These are phyloP conservation scores for Pteropus rufus DNA, from an alignment of 2,797 vertebrate genomes.

Conservation along the genomic window DNA sequence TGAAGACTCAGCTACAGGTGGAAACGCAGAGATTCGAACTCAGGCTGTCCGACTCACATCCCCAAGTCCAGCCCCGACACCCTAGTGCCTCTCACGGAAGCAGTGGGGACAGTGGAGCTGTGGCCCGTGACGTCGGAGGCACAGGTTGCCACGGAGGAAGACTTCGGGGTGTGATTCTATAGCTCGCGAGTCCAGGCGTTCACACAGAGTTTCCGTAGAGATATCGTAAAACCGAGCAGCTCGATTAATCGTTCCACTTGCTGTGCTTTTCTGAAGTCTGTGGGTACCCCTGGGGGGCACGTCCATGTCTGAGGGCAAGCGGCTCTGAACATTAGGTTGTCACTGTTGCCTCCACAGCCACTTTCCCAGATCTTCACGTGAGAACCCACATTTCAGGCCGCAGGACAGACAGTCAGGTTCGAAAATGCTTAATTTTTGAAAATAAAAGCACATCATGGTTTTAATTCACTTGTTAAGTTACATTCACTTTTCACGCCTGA, in stretches of 20 bases:
- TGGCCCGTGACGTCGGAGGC: neutral
- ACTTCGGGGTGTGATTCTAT: neutral
- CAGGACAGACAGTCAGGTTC: neutral
- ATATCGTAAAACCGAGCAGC: neutral
- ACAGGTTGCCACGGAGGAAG: fast-evolving
- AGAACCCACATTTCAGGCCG: neutral
- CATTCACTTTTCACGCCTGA: neutral
- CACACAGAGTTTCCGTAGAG: neutral
- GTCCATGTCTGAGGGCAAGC: neutral
- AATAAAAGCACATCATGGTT: neutral
- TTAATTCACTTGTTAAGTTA: neutral
- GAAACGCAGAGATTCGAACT: neutral
- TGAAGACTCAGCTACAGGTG: neutral
- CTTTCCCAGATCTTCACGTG: neutral
- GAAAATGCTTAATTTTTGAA: neutral
- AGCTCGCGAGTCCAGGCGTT: neutral
- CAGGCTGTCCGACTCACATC: neutral
- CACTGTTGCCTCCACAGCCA: fast-evolving
- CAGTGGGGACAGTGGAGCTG: fast-evolving
- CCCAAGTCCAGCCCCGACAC: neutral
- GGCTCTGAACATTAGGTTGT: fast-evolving
- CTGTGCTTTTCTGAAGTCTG: neutral
- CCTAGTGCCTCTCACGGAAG: neutral
- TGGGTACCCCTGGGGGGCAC: neutral
- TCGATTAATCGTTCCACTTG: neutral